phyloP scores from a whole-genome alignment of 2,888 invertebrate genomes.

The Metallyticus violacea region DNA sequence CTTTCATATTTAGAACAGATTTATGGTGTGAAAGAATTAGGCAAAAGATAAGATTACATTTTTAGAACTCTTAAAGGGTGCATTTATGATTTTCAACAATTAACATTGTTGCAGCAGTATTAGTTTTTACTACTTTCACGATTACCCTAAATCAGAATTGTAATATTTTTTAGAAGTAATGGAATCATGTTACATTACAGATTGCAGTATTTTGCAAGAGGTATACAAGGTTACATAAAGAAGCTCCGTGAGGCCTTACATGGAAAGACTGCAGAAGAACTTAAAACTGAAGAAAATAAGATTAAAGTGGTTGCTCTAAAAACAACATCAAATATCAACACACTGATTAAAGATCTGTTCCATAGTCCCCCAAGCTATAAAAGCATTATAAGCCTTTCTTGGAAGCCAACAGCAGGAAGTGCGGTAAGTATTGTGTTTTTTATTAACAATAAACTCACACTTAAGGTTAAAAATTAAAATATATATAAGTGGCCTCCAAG shows the following conservation, averaged over 20 bases:
- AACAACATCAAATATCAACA: conserved; percentile 89
- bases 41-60: no score
- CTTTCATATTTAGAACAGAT: no score
- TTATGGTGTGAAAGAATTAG: no score
- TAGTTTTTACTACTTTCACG: no score
- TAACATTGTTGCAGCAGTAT: no score
- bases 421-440: conserved; percentile 21
- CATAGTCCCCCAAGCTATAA: conserved; percentile 92
- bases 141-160: no score
- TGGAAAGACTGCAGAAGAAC: conserved; percentile 68
- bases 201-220: conserved; percentile 87
- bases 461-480: no score
- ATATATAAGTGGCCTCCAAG: no score
- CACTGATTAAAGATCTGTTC: conserved; percentile 89
- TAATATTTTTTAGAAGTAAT: background rate
- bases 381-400: conserved; percentile 75
- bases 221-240: conserved; percentile 82
- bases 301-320: conserved; percentile 77
- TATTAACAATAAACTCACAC: no score
- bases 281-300: conserved; percentile 76
- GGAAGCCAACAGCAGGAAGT: conserved; percentile 50
- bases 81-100: no score
- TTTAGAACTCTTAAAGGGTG: no score
- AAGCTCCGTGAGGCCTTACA: conserved; percentile 63
- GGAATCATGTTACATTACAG: conserved; percentile 46